A percentile compares a stretch with the other conserved stretches of the same genome.
Conservation (phyloP, 1,140 invertebrate genomes). For the Bombyx mandarina region DNA sequence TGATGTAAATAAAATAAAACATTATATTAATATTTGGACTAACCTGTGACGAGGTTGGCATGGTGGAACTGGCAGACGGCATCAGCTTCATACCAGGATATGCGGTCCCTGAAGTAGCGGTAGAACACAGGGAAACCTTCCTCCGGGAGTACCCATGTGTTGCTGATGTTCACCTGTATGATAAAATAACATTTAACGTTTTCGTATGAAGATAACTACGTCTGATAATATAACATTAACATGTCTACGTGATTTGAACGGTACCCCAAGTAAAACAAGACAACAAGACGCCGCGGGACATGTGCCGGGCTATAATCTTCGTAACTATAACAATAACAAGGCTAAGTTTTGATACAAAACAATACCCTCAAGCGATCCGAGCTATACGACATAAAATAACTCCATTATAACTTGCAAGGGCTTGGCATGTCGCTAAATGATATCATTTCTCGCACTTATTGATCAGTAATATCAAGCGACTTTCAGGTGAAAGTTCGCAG, state of each 20-base stretch:
- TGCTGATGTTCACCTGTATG: constrained; percentile 80
- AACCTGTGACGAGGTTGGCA: constrained; percentile 81
- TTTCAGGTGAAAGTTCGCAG: too few species aligned
- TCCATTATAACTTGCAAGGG: too few species aligned
- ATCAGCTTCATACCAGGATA: constrained; percentile 84
- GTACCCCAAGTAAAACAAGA: neutral
- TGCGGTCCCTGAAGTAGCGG: constrained; percentile 82
- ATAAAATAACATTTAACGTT: neutral
- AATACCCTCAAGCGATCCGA: too few species aligned
- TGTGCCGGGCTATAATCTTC: too few species aligned
- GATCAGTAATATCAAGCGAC: too few species aligned
- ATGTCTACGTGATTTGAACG: neutral
- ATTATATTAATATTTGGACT: constrained; percentile 10
- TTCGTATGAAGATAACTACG: too few species aligned
- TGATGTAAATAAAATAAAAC: neutral
- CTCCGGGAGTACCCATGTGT: constrained; percentile 81
- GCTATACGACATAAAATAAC: too few species aligned
- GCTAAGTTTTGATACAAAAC: too few species aligned
- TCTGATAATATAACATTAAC: neutral
- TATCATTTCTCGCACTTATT: too few species aligned
- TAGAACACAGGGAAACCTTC: constrained; percentile 83
- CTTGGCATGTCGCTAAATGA: too few species aligned
- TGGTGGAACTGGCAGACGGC: constrained; percentile 84
- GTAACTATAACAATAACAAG: too few species aligned
- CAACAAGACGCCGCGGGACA: too few species aligned